Evolutionary conservation across 2,113 vertebrate genomes (phyloP).

Genomic region (Dolichallabes microphthalmus): DNA sequence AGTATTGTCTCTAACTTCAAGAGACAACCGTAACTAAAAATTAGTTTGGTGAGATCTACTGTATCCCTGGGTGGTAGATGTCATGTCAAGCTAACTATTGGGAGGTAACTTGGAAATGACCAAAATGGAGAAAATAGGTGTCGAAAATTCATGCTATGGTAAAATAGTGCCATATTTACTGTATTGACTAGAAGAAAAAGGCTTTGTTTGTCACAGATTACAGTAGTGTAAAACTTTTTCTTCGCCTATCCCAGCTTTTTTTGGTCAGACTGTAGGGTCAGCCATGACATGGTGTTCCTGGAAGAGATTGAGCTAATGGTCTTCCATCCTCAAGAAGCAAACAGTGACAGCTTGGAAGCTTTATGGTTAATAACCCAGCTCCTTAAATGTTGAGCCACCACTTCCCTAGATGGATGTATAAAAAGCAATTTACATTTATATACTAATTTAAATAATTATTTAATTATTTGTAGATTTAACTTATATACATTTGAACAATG

Average conservation of each 20-base stretch:
- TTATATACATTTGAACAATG: constrained; percentile 23
- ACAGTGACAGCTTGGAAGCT: no score
- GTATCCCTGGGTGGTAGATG: background rate
- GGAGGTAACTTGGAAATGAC: background rate
- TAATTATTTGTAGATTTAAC: constrained; percentile 4
- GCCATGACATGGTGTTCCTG: no score
- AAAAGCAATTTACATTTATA: background rate
- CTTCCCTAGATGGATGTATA: background rate
- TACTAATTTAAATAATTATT: no score
- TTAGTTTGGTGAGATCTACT: background rate
- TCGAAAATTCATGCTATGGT: background rate
- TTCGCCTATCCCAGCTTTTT: no score
- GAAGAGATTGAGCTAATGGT: no score
- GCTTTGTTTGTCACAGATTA: no score
- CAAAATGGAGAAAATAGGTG: background rate
- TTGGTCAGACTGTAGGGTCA: no score
- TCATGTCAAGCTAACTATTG: background rate
- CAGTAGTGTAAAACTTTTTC: no score
- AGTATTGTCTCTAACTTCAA: constrained; percentile 4
- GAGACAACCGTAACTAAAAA: background rate
- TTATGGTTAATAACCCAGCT: no score
- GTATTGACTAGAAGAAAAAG: background rate
- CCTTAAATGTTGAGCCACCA: no score
- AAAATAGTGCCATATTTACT: background rate
- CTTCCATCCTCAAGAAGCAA: no score